Evolutionary conservation across 2,113 vertebrate species (phyloP).

Genomic region (Urocolius indicus): DNA sequence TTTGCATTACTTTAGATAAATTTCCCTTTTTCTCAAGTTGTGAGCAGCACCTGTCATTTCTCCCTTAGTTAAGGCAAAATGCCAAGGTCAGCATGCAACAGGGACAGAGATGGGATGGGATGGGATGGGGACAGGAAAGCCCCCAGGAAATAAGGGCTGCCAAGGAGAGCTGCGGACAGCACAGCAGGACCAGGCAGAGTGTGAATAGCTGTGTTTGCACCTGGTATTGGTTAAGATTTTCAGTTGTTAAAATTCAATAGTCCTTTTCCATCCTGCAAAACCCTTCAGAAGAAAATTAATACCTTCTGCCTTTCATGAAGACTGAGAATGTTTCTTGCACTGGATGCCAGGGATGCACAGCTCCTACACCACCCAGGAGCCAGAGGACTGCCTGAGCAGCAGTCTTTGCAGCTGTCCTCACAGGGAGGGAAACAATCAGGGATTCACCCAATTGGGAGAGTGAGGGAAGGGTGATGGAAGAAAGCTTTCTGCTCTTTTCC

Average conservation of each 20-base stretch:
- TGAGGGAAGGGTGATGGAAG: rapidly evolving
- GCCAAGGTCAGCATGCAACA: rapidly evolving
- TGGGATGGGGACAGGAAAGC: background rate
- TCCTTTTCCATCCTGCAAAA: background rate
- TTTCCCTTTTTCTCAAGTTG: background rate
- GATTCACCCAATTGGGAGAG: background rate
- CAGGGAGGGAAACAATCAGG: background rate
- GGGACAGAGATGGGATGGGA: background rate
- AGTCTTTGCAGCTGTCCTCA: background rate
- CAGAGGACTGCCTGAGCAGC: rapidly evolving
- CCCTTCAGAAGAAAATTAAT: background rate
- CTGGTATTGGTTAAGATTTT: background rate
- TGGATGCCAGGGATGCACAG: background rate
- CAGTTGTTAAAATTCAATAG: background rate
- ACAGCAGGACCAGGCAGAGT: background rate
- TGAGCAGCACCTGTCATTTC: background rate
- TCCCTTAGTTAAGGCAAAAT: background rate
- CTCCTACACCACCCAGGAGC: background rate
- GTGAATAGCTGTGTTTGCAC: background rate
- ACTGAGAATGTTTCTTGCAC: background rate
- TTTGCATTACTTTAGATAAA: background rate
- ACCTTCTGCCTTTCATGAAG: rapidly evolving
- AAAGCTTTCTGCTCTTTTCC: background rate
- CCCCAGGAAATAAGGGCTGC: background rate
- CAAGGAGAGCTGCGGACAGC: background rate